A percentile compares a stretch with the other conserved stretches of the same genome.
Evolutionary conservation across 53 echinoderm and acorn worm genomes (phyloP).

Genomic region (Paracentrotus lividus): DNA sequence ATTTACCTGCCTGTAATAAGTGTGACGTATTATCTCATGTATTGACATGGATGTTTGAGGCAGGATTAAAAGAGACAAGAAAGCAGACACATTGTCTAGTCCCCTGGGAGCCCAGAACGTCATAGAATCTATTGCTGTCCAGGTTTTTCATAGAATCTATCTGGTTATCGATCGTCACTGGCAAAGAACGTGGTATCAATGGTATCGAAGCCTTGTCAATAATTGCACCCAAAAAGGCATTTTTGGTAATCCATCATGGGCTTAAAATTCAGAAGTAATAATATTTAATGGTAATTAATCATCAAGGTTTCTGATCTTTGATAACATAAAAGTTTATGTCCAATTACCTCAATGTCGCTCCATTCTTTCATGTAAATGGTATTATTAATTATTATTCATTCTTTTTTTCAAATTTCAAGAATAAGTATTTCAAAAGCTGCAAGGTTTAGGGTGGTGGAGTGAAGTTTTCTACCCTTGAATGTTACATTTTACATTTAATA

Average conservation of each 20-base stretch:
- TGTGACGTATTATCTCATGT: conserved; percentile 13
- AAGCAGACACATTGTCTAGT: conserved; percentile 63
- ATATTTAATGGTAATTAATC: too few species aligned
- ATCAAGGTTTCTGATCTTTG: too few species aligned
- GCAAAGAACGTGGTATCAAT: background rate
- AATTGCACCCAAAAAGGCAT: too few species aligned
- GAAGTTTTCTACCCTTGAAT: background rate
- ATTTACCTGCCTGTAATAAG: background rate
- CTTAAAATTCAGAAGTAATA: background rate
- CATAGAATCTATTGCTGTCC: background rate
- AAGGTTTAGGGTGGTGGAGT: too few species aligned
- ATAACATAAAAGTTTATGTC: too few species aligned
- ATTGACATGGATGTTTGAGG: conserved; percentile 54
- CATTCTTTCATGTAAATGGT: too few species aligned
- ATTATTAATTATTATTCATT: too few species aligned
- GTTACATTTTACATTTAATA: background rate
- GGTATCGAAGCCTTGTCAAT: background rate
- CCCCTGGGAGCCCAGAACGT: conserved; percentile 49
- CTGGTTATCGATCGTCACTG: background rate
- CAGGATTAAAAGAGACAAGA: conserved; percentile 27
- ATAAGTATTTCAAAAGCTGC: too few species aligned
- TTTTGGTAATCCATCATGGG: background rate
- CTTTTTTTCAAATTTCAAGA: too few species aligned
- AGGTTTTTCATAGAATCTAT: background rate
- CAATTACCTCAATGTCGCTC: too few species aligned